Percentiles rank a stretch among this genome's conserved stretches.
phyloP scores from a whole-genome alignment of 2,888 invertebrate species.

The Leucania comma region DNA sequence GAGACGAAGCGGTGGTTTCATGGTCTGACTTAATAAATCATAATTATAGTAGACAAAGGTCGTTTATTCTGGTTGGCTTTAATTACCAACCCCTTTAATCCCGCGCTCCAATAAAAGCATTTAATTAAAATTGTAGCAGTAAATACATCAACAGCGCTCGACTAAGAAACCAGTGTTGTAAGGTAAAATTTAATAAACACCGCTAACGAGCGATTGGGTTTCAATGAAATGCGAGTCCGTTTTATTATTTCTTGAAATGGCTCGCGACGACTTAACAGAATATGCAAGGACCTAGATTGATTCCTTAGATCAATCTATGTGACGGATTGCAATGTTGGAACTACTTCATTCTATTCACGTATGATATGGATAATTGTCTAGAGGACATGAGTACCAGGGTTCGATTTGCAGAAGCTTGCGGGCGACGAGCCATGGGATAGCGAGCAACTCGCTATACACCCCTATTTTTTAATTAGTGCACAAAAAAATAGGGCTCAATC shows the following conservation, averaged over 20 bases:
- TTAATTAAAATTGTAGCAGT: conserved; percentile 84
- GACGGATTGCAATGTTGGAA: neutral
- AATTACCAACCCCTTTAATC: conserved; percentile 84
- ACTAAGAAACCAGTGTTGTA: conserved; percentile 61
- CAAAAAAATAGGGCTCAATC: too few species aligned
- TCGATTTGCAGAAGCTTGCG: too few species aligned
- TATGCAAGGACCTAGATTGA: conserved; percentile 19
- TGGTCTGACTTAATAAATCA: conserved; percentile 82
- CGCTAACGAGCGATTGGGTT: conserved; percentile 57
- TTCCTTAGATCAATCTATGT: neutral
- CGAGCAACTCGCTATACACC: too few species aligned
- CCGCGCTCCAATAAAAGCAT: conserved; percentile 81
- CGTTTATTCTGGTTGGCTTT: conserved; percentile 84
- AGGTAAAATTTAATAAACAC: conserved; percentile 68
- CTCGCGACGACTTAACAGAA: conserved; percentile 15
- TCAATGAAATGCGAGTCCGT: conserved; percentile 44
- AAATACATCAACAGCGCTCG: conserved; percentile 71
- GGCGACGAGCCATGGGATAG: too few species aligned
- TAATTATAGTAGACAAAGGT: conserved; percentile 85
- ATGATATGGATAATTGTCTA: neutral
- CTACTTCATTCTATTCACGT: neutral
- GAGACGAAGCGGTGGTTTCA: conserved; percentile 54
- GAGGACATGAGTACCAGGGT: too few species aligned
- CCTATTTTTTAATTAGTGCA: too few species aligned
- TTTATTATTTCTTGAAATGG: conserved; percentile 49